phyloP scores from a whole-genome alignment of 2,113 vertebrate species.

The Murina feae region DNA sequence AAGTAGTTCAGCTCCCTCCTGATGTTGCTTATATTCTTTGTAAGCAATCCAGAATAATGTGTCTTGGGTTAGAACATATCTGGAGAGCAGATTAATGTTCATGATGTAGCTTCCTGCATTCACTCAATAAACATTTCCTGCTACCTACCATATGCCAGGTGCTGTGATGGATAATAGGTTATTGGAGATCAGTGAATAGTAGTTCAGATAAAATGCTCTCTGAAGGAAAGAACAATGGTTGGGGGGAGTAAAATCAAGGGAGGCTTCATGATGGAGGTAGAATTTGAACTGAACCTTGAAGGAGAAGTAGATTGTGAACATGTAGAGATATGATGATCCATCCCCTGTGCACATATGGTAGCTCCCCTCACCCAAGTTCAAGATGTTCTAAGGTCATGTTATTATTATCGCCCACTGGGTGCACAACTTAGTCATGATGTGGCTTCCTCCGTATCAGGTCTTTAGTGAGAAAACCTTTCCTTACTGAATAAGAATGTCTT shows the following conservation, averaged over 20 bases:
- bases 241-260: background rate
- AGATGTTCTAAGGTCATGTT: background rate
- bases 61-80: background rate
- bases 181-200: background rate
- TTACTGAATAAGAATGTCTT: background rate
- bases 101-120: background rate
- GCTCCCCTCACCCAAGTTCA: background rate
- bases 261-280: background rate
- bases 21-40: background rate
- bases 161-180: background rate
- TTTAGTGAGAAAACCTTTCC: background rate
- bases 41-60: background rate
- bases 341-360: background rate
- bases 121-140: background rate
- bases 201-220: background rate
- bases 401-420: background rate
- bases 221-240: background rate
- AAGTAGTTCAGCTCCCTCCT: background rate
- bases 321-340: background rate
- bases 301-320: background rate
- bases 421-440: background rate
- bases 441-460: background rate
- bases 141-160: background rate
- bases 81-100: background rate
- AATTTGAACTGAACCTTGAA: background rate